These are phyloP conservation scores for Polymixis lichenea DNA, from an alignment of 2,888 invertebrate genomes.

Conservation along the genomic window DNA sequence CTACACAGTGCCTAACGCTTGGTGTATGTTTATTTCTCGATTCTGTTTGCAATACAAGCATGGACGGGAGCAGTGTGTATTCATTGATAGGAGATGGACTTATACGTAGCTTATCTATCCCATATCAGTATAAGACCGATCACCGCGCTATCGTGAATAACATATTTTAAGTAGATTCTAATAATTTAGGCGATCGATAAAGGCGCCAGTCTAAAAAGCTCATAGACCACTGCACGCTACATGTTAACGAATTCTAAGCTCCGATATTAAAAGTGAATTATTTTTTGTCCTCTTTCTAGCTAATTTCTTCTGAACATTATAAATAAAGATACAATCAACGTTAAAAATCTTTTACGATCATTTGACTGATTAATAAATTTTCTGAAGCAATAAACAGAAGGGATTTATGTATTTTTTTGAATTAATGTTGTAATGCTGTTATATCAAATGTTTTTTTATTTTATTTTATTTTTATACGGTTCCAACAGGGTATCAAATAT, in stretches of 20 bases:
- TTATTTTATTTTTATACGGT: neutral
- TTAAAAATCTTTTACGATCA: conserved; percentile 35
- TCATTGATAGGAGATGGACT: conserved; percentile 72
- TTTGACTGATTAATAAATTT: conserved; percentile 46
- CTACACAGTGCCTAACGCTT: conserved; percentile 48
- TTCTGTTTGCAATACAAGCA: conserved; percentile 64
- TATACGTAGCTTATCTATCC: conserved; percentile 60
- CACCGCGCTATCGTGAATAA: conserved; percentile 68
- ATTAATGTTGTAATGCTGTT: conserved; percentile 2
- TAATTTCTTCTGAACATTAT: neutral
- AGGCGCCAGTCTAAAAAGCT: conserved; percentile 67
- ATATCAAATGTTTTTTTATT: conserved; percentile 9
- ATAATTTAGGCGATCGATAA: conserved; percentile 74
- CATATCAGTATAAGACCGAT: conserved; percentile 67
- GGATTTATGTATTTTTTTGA: conserved; percentile 32
- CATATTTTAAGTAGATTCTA: conserved; percentile 72
- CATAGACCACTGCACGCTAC: conserved; percentile 50
- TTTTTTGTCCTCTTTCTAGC: conserved; percentile 2
- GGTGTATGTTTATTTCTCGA: conserved; percentile 56
- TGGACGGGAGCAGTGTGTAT: conserved; percentile 72
- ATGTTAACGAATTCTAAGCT: conserved; percentile 27
- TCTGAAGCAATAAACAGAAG: conserved; percentile 32
- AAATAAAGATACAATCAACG: conserved; percentile 20
- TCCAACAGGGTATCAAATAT: neutral
- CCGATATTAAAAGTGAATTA: neutral